Conservation (phyloP, 2,113 vertebrate genomes). For the Bagarius yarrelli region DNA sequence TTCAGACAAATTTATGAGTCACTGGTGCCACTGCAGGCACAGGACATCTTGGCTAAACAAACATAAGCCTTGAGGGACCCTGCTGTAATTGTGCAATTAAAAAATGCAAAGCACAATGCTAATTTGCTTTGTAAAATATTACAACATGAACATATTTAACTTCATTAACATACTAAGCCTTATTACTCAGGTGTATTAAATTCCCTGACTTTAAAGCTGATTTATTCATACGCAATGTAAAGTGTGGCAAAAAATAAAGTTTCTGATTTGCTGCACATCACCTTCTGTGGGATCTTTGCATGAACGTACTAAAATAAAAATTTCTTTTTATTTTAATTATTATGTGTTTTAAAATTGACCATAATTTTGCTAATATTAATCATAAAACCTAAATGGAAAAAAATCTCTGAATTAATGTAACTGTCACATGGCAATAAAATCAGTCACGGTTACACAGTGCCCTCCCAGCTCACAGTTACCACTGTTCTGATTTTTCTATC, state of each 20-base stretch:
- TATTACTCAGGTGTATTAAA: neutral
- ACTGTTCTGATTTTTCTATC: too few relatives aligned
- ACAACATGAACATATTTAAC: neutral
- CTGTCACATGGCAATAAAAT: too few relatives aligned
- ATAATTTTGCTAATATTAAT: neutral
- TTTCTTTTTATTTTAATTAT: neutral
- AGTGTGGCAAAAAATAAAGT: neutral
- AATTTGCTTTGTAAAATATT: conserved; percentile 26
- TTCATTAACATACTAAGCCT: neutral
- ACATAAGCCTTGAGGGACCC: conserved; percentile 6
- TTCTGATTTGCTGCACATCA: neutral
- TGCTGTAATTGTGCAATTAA: conserved; percentile 11
- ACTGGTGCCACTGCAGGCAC: neutral
- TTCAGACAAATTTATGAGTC: conserved; percentile 2
- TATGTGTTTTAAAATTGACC: neutral
- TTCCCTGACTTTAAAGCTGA: neutral
- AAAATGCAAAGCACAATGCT: conserved; percentile 24
- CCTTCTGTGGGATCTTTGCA: neutral
- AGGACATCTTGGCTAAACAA: conserved; percentile 37
- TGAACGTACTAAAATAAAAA: neutral
- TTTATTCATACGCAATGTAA: neutral
- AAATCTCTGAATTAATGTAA: neutral
- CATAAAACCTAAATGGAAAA: neutral
- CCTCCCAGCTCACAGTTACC: too few relatives aligned
- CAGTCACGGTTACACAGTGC: too few relatives aligned